A percentile compares a stretch with the other conserved stretches of the same genome.
phyloP scores from a whole-genome alignment of 53 echinoderm and acorn worm species.

The Echinometra lucunter region DNA sequence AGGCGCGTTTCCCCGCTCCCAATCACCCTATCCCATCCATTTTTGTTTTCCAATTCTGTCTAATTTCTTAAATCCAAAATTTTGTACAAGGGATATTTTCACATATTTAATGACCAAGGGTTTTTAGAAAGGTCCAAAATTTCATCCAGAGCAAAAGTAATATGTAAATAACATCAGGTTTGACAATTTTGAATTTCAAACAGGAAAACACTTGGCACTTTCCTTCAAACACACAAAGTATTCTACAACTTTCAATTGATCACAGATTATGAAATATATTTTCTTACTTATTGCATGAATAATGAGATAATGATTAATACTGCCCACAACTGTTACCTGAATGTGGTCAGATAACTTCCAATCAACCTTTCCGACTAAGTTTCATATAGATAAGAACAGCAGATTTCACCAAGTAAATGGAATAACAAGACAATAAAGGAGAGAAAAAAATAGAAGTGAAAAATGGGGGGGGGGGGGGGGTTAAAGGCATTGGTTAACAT shows the following conservation, averaged over 20 bases:
- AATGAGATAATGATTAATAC: too few species aligned
- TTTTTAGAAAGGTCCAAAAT: background rate
- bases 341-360: too few species aligned
- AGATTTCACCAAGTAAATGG: too few species aligned
- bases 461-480: too few species aligned
- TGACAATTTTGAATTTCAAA: background rate
- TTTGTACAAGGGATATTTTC: background rate
- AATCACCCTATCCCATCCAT: background rate
- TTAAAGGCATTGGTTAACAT: too few species aligned
- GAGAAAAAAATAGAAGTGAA: too few species aligned
- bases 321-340: too few species aligned
- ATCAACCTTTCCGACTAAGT: too few species aligned
- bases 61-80: background rate
- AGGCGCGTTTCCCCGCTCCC: background rate
- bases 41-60: background rate
- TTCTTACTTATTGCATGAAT: background rate
- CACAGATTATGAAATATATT: background rate
- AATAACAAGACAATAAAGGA: too few species aligned
- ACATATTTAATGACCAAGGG: background rate
- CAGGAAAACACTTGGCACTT: background rate
- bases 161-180: background rate
- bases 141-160: background rate
- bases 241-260: background rate
- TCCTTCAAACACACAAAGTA: background rate
- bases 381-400: too few species aligned